These are phyloP conservation scores for Acrocyrtus sp. DNA, from an alignment of 2,888 invertebrate species.

Conservation along the genomic window DNA sequence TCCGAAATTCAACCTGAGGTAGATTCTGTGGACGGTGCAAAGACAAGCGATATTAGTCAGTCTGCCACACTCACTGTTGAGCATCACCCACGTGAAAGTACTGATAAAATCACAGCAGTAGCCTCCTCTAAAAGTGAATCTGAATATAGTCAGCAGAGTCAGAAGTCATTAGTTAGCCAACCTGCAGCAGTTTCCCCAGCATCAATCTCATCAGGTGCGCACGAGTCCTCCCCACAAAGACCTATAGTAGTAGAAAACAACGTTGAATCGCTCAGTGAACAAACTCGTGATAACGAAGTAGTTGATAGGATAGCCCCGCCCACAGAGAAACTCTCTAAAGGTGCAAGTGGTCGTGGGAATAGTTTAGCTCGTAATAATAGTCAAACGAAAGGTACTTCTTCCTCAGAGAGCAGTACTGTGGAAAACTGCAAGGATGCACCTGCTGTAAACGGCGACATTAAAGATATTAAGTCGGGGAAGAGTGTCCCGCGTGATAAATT, in stretches of 20 bases:
- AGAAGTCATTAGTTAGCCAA: conserved; percentile 28
- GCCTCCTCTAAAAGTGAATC: background rate
- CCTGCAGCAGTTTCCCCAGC: background rate
- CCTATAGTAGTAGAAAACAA: conserved; percentile 16
- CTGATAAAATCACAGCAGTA: conserved; percentile 4
- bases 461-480: conserved; percentile 42
- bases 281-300: conserved; percentile 45
- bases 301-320: conserved; percentile 14
- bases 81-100: conserved; percentile 1
- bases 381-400: conserved; percentile 36
- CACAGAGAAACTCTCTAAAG: background rate
- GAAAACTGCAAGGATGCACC: conserved; percentile 13
- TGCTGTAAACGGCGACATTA: conserved; percentile 39
- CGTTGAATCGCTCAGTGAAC: conserved; percentile 45
- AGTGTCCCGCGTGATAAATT: conserved; percentile 44
- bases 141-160: conserved; percentile 30
- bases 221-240: conserved; percentile 3
- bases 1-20: background rate
- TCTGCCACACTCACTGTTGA: conserved; percentile 4
- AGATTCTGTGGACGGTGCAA: background rate
- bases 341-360: conserved; percentile 20
- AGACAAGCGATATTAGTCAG: conserved; percentile 32
- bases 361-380: conserved; percentile 24
- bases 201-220: background rate
- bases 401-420: background rate